phyloP scores from a whole-genome alignment of 1,140 invertebrate genomes.

The Orussus abietinus region DNA sequence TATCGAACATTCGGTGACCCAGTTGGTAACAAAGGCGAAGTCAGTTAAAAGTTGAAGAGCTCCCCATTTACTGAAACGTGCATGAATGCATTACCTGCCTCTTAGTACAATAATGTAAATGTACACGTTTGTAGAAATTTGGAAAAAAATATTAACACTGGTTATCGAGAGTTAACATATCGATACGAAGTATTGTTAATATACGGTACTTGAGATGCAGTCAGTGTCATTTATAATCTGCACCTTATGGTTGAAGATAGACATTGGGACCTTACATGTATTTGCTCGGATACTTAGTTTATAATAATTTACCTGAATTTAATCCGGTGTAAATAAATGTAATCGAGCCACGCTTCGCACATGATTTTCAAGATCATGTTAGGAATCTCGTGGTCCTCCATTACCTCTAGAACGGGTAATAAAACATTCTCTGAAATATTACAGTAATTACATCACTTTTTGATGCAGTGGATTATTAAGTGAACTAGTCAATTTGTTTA shows the following conservation, averaged over 20 bases:
- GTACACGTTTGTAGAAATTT: no score
- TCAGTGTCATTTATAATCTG: no score
- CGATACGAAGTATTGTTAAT: no score
- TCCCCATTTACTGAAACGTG: slow-evolving; percentile 58
- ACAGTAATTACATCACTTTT: no score
- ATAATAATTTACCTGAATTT: slow-evolving; percentile 64
- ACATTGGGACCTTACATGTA: no score
- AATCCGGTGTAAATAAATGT: slow-evolving; percentile 74
- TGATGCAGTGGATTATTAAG: no score
- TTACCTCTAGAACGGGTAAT: slow-evolving; percentile 68
- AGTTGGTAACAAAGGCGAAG: slow-evolving; percentile 69
- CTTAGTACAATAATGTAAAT: no score
- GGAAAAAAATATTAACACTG: no score
- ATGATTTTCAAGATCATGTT: slow-evolving; percentile 75
- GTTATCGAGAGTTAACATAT: no score
- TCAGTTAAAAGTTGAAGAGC: slow-evolving; percentile 68
- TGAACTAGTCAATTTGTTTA: no score
- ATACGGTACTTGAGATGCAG: no score
- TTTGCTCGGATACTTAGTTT: slow-evolving; percentile 6
- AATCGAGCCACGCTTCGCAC: slow-evolving; percentile 80
- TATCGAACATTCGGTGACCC: slow-evolving; percentile 62
- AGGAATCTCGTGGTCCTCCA: slow-evolving; percentile 65
- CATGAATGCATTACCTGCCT: slow-evolving; percentile 3
- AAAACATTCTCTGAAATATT: slow-evolving; percentile 65
- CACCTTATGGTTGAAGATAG: no score